phyloP scores from a whole-genome alignment of 2,888 invertebrate species.

The Drosophila subsilvestris region DNA sequence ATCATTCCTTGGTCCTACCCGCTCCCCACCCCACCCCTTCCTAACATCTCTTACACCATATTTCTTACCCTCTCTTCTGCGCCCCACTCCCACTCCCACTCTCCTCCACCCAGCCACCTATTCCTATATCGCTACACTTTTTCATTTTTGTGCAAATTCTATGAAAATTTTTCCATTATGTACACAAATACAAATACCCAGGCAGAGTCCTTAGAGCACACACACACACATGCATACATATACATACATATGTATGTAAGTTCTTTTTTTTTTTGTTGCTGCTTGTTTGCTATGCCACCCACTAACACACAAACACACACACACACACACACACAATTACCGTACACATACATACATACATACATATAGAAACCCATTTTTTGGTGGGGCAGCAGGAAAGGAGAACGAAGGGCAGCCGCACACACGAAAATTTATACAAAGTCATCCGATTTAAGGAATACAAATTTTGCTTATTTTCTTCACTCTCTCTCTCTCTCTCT shows the following conservation, averaged over 20 bases:
- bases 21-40: background rate
- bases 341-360: slow-evolving; percentile 26
- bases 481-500: slow-evolving; percentile 3
- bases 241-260: slow-evolving; percentile 1
- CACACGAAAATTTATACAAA: slow-evolving; percentile 82
- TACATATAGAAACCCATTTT: slow-evolving; percentile 68
- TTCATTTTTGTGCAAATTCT: slow-evolving; percentile 82
- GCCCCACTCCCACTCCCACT: slow-evolving; percentile 25
- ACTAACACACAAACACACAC: slow-evolving; percentile 38
- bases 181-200: slow-evolving; percentile 68
- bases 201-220: slow-evolving; percentile 25
- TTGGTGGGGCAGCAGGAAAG: slow-evolving; percentile 29
- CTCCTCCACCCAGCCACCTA: slow-evolving; percentile 7
- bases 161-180: slow-evolving; percentile 83
- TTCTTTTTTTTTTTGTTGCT: slow-evolving; percentile 34
- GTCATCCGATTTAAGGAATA: slow-evolving; percentile 83
- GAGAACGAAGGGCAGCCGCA: slow-evolving; percentile 14
- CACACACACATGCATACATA: slow-evolving; percentile 10
- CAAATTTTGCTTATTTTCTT: slow-evolving; percentile 81
- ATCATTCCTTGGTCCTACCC: slow-evolving; percentile 14
- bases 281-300: slow-evolving; percentile 58
- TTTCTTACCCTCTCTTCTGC: slow-evolving; percentile 38
- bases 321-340: slow-evolving; percentile 20
- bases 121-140: slow-evolving; percentile 65
- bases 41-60: slow-evolving; percentile 2